These are phyloP conservation scores for Agrotis segetum DNA, from an alignment of 2,888 invertebrate genomes.

Conservation along the genomic window DNA sequence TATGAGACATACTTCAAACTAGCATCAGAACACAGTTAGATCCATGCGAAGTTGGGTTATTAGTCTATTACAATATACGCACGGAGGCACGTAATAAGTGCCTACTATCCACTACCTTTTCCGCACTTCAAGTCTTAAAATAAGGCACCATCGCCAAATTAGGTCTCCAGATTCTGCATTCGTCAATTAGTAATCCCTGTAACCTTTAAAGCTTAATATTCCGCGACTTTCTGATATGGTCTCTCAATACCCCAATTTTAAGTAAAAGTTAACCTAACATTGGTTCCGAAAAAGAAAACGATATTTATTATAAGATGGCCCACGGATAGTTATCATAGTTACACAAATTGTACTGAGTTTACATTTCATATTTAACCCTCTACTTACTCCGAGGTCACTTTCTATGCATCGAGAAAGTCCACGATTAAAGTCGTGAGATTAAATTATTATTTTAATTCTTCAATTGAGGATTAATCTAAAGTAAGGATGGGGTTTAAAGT, in stretches of 20 bases:
- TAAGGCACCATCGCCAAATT: neutral
- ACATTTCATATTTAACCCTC: slow-evolving; percentile 67
- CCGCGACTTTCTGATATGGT: neutral
- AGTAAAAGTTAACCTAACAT: neutral
- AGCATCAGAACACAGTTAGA: neutral
- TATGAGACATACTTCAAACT: neutral
- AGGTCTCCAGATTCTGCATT: neutral
- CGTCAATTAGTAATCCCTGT: no score
- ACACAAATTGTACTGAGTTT: slow-evolving; percentile 58
- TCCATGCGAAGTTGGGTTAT: neutral
- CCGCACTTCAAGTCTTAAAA: neutral
- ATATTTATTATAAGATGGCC: slow-evolving; percentile 13
- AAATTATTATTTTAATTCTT: slow-evolving; percentile 54
- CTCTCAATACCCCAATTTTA: neutral
- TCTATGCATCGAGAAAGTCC: slow-evolving; percentile 67
- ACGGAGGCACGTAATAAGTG: neutral
- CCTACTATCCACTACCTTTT: neutral
- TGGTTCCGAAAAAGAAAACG: slow-evolving; percentile 8
- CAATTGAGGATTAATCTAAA: slow-evolving; percentile 35
- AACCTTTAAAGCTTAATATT: neutral
- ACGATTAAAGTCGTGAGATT: slow-evolving; percentile 60
- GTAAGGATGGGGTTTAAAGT: slow-evolving; percentile 17
- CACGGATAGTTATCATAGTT: slow-evolving; percentile 47
- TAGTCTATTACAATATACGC: neutral
- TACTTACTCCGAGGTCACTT: slow-evolving; percentile 67